Percentiles rank a stretch among this genome's conserved stretches.
These are phyloP conservation scores for Callaeas wilsoni DNA, from an alignment of 2,113 vertebrate species.

Conservation along the genomic window DNA sequence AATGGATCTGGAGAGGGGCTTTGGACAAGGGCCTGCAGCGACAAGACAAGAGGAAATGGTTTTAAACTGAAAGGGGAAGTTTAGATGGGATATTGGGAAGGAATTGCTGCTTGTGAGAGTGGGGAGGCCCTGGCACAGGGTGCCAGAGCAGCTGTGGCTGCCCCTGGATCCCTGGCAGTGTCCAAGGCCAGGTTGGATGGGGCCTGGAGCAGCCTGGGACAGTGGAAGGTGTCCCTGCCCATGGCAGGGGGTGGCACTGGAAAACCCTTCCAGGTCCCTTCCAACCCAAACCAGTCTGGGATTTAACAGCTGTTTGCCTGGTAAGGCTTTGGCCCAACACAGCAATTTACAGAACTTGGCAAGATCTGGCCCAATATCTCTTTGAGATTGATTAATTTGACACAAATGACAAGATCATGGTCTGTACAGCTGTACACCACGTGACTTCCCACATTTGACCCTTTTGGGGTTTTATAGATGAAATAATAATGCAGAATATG, in stretches of 20 bases:
- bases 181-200: fast-evolving
- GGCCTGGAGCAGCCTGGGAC: fast-evolving
- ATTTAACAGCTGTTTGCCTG: not conserved
- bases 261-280: not conserved
- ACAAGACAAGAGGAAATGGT: not conserved
- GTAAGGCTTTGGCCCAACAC: not conserved
- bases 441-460: not conserved
- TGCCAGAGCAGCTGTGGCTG: not conserved
- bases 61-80: not conserved
- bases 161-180: not conserved
- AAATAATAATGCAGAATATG: not conserved
- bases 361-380: not conserved
- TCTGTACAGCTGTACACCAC: fast-evolving
- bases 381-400: not conserved
- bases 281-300: not conserved
- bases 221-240: not conserved
- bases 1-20: not conserved
- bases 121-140: not conserved
- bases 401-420: not conserved
- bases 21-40: not conserved
- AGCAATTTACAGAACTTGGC: not conserved
- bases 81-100: not conserved
- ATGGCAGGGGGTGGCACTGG: not conserved
- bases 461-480: not conserved
- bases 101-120: not conserved